A percentile compares a stretch with the other conserved stretches of the same genome.
phyloP scores from a whole-genome alignment of 30 jellyfish, hydroid and myxozoan genomes.

The Aurelia coerulea region DNA sequence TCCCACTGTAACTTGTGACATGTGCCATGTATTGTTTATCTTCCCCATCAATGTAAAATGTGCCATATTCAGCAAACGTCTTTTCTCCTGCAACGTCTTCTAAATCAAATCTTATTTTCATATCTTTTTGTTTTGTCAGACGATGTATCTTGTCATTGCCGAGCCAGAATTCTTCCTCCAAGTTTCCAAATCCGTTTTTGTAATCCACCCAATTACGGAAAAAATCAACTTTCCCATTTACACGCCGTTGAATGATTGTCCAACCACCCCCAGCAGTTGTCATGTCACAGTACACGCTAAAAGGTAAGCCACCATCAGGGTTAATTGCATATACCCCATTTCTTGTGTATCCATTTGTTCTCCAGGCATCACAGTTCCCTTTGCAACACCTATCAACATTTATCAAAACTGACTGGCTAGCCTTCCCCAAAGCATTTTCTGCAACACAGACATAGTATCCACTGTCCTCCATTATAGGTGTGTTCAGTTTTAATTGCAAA shows the following conservation, averaged over 20 bases:
- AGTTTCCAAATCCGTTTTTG: conserved; percentile 31
- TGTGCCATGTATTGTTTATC: neutral
- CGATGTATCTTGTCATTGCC: conserved; percentile 41
- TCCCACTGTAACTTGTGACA: conserved; percentile 15
- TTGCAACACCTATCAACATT: too few relatives aligned
- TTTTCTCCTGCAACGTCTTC: conserved; percentile 25
- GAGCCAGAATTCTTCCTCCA: conserved; percentile 42
- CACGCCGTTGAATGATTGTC: conserved; percentile 44
- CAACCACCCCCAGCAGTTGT: conserved; percentile 38
- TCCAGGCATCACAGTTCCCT: too few relatives aligned
- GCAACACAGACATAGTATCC: too few relatives aligned
- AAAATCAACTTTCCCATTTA: conserved; percentile 37
- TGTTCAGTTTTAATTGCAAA: too few relatives aligned
- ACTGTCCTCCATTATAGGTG: too few relatives aligned
- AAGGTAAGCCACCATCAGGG: conserved; percentile 19
- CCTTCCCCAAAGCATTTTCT: too few relatives aligned
- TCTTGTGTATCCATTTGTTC: neutral
- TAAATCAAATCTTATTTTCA: conserved; percentile 42
- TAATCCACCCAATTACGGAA: conserved; percentile 35
- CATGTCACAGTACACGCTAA: conserved; percentile 35
- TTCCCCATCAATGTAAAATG: conserved; percentile 32
- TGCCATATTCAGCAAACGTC: conserved; percentile 31
- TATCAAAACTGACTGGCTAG: too few relatives aligned
- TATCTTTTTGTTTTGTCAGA: conserved; percentile 1
- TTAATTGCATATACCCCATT: conserved; percentile 13